Base-by-base conservation (phyloP, 2,113 vertebrate species). In the Saimiri boliviensis region DNA sequence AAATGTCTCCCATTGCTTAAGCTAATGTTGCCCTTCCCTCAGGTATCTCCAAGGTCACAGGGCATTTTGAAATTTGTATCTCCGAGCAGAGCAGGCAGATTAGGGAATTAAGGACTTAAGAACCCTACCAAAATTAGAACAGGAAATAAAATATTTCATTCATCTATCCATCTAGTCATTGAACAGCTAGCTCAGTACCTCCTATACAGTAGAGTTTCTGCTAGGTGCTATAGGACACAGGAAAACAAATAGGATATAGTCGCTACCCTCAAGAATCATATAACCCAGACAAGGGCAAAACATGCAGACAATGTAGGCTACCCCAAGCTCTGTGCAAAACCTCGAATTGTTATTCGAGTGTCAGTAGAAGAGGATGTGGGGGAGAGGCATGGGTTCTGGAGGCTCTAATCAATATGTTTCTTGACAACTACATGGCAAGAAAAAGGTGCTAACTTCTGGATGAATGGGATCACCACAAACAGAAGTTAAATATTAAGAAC, bases 111-210 rank as follows among this genome's bases (percentile, higher is more conserved):
- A 0, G 14, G 85, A 20, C 42, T 66, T 60, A 58, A 42, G 58
- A 94, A 68, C 32, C 14, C 10, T 60, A 68, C 5, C 23, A 25
- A 90, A 92, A 89, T 60, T 49, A 88, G 45, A 95, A 76, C 16
- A 73, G 89, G 42, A 68, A 79, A n/a, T 68, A 30, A 25, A 74
- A 21, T 54, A 60, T 86, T 45, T 35, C 60, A 68, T 60, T 85
- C 40, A 68, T 74, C 25, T 81, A n/a, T 23, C 16, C 17, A 40
- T 16, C 10, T 14, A 27, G 42, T 40, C 32, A 27, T 0, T 3
- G n/a, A 35, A 47, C 40, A 74, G 12, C 84, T 45, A 25, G 27
- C 49, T 20, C 7, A 76, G 12, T 13, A 2, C 42, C 27, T 37
- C 63, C 32, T 20, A 6, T 47, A 52, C 1, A 54, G 6, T 3